Evolutionary conservation across 1,140 invertebrate genomes (phyloP).

Genomic region (Eupeodes corollae): DNA sequence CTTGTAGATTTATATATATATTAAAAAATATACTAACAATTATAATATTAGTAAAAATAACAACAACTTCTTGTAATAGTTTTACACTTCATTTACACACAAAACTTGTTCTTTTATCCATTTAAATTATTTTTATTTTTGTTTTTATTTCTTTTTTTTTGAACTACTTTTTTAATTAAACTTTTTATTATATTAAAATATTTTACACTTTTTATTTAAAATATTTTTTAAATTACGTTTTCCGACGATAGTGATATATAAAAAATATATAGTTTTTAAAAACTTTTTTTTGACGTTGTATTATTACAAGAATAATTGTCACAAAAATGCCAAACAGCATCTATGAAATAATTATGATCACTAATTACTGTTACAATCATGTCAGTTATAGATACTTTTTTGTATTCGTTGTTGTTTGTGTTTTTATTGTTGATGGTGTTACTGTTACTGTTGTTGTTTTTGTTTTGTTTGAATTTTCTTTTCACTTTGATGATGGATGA

Average conservation of each 20-base stretch:
- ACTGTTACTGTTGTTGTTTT: not conserved
- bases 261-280: conserved; percentile 29
- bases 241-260: conserved; percentile 30
- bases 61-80: no score
- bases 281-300: conserved; percentile 21
- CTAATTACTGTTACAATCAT: not conserved
- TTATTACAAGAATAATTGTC: not conserved
- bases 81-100: no score
- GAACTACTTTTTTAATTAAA: no score
- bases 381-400: not conserved
- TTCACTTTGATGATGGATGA: no score
- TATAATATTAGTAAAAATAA: no score
- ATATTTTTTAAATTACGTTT: conserved; percentile 2
- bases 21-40: conserved; percentile 7
- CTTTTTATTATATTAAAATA: no score
- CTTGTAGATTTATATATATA: conserved; percentile 12
- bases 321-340: conserved; percentile 1
- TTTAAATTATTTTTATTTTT: no score
- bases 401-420: conserved; percentile 3
- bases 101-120: no score
- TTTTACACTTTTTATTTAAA: no score
- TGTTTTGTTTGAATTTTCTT: not conserved
- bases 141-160: no score
- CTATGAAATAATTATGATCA: not conserved
- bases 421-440: conserved; percentile 9